Evolutionary conservation across 1,140 invertebrate species (phyloP).

Genomic region (Colletes gigas): DNA sequence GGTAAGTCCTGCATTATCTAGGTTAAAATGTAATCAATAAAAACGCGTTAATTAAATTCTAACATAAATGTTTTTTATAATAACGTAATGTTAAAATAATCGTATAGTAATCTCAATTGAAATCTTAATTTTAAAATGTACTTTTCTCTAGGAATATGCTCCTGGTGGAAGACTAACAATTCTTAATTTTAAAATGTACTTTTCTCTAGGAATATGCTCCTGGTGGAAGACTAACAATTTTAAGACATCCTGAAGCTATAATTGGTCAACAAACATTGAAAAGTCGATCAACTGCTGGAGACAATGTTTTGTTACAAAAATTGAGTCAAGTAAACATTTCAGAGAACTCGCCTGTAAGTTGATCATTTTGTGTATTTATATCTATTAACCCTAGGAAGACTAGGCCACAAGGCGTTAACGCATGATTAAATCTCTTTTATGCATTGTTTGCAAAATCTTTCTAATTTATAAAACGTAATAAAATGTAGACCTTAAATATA

Average conservation of each 20-base stretch:
- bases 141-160: constrained; percentile 89
- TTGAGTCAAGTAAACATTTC: constrained; percentile 88
- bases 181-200: constrained; percentile 31
- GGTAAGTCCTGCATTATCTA: constrained; percentile 79
- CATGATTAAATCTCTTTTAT: too few relatives aligned
- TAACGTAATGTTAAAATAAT: constrained; percentile 11
- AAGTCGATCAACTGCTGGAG: constrained; percentile 71
- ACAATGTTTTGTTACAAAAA: constrained; percentile 85
- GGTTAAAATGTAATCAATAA: constrained; percentile 18
- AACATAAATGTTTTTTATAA: constrained; percentile 1
- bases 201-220: constrained; percentile 91
- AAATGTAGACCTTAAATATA: too few relatives aligned
- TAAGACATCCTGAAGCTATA: constrained; percentile 88
- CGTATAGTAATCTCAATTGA: background rate
- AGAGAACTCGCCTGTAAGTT: constrained; percentile 81
- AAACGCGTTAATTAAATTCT: background rate
- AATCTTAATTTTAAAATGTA: background rate
- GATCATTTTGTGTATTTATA: background rate
- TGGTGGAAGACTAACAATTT: constrained; percentile 90
- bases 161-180: constrained; percentile 92
- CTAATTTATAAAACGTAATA: too few relatives aligned
- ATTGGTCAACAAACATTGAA: constrained; percentile 67
- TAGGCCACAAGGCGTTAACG: too few relatives aligned
- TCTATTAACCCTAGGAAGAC: too few relatives aligned
- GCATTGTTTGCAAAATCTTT: too few relatives aligned